Evolutionary conservation across 2,797 vertebrate species (phyloP), one percentile per base, ranked within the genome.

Genomic region (Macroramphosus scolopax): DNA sequence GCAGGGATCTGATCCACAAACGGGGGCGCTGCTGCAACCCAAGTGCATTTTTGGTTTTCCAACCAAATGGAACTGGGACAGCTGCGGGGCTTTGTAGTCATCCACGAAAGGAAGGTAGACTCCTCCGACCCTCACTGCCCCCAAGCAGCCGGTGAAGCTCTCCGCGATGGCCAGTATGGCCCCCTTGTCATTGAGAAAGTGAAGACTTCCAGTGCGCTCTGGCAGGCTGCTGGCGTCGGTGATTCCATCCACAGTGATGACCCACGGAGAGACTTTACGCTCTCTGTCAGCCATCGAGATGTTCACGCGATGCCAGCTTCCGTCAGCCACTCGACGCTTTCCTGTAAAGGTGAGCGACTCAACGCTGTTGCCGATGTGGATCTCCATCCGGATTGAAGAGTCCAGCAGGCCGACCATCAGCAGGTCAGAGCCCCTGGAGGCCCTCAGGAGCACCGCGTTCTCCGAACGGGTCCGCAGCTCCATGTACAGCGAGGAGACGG

Each of bases 111-210:
- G 93, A 47, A 98, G 87, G 51, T 92, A 84, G 26, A 94, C 77
- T 0, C 90, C 92, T 1, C 93, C 93, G 0, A 98, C 70, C 11
- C 85, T 80, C 54, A 93, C 84, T 0, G 69, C 86, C 1, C 94
- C 93, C 5, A 98, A 62, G 79, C 96, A 98, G 57, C 96, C 96
- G 0, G 85, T 91, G 81, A 93, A 96, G 14, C 91, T 92, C 51
- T 94, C 89, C 0, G 90, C 93, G 2, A 97, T 5, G 0, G 80
- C 47, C 1, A 98, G 0, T 0, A 33, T 63, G 3, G 73, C 76
- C 1, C 49, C 63, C 0, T 77, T 67, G 2, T 87, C 77, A 20
- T 78, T 89, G 16, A 98, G 85, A 50, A 97, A 98, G 54, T 63
- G 76, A 40, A 97, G 30, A 65, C 50, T 89, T 0, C 89, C 89